These are phyloP conservation scores for Mormyrus hasselquistii DNA, from an alignment of 2,797 vertebrate species.

Conservation along the genomic window DNA sequence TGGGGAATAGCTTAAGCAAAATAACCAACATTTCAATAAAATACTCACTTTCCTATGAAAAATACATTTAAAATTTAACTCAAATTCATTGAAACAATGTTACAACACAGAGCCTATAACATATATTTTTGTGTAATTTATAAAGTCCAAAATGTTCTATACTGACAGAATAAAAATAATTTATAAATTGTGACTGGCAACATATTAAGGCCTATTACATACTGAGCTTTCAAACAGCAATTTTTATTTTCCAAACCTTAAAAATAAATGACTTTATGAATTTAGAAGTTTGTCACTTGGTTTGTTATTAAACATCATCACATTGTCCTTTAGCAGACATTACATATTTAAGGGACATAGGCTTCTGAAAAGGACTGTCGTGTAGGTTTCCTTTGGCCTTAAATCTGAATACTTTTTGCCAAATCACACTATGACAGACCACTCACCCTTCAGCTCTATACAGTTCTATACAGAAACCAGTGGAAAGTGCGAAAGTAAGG, in stretches of 20 bases:
- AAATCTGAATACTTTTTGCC: not conserved
- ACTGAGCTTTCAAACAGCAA: conserved; percentile 14
- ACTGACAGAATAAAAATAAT: not conserved
- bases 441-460: not conserved
- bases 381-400: not conserved
- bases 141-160: not conserved
- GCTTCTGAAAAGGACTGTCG: not conserved
- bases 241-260: not conserved
- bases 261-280: not conserved
- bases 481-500: not conserved
- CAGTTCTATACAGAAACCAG: not conserved
- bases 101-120: not conserved
- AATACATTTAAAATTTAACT: not conserved
- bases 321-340: not conserved
- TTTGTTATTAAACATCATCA: not conserved
- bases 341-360: not conserved
- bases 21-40: conserved; percentile 36
- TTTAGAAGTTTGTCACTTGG: not conserved
- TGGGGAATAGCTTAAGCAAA: conserved; percentile 27
- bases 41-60: conserved; percentile 17
- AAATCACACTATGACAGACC: not conserved
- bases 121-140: not conserved
- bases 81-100: not conserved
- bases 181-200: not conserved
- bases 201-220: conserved; percentile 8